Conservation (phyloP, 2,888 invertebrate genomes). For the Automeris io region DNA sequence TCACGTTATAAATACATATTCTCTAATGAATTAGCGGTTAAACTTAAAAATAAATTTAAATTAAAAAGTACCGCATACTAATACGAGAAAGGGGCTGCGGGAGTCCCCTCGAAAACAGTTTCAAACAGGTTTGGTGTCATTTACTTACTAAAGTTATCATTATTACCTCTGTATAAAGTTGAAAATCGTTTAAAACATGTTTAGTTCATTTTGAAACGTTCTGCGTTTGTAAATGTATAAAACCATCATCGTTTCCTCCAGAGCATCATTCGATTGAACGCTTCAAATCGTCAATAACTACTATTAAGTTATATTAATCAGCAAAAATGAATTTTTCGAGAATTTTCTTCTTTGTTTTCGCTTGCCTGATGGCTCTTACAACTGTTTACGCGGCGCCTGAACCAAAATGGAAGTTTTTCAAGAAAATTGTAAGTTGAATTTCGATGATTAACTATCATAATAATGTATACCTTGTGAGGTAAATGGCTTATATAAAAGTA, state of each 20-base stretch:
- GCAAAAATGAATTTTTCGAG: slow-evolving; percentile 35
- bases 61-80: background rate
- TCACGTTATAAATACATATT: no score
- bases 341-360: slow-evolving; percentile 24
- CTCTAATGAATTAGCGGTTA: background rate
- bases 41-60: background rate
- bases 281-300: background rate
- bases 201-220: no score
- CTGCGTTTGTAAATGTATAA: background rate
- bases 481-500: no score
- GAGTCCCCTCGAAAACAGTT: slow-evolving; percentile 2
- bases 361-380: slow-evolving; percentile 20
- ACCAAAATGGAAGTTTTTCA: slow-evolving; percentile 37
- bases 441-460: background rate
- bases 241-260: background rate
- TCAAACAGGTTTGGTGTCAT: background rate
- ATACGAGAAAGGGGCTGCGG: background rate
- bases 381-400: slow-evolving; percentile 28
- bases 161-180: background rate
- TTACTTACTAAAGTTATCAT: background rate
- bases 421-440: slow-evolving; percentile 29
- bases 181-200: background rate
- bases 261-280: background rate
- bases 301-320: slow-evolving; percentile 2
- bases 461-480: no score